Conservation (phyloP, 2,888 invertebrate genomes). For the Plebejus argus region DNA sequence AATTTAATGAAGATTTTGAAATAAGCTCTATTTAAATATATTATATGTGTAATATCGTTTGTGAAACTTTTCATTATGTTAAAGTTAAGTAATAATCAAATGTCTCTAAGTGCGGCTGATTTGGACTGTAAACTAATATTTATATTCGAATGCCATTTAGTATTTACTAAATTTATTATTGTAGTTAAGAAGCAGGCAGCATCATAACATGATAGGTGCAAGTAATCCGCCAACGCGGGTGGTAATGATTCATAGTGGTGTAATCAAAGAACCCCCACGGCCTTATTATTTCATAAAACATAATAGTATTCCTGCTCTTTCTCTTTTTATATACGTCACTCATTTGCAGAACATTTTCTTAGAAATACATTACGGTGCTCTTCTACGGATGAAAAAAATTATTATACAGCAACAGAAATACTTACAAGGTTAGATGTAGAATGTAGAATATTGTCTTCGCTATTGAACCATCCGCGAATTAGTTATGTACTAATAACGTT, state of each 20-base stretch:
- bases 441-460: background rate
- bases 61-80: background rate
- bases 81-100: background rate
- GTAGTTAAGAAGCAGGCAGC: background rate
- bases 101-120: background rate
- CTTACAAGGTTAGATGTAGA: background rate
- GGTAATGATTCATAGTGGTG: conserved; percentile 16
- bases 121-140: too few relatives aligned
- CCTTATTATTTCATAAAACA: background rate
- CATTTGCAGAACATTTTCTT: background rate
- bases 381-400: background rate
- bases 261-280: background rate
- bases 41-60: background rate
- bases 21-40: too few relatives aligned
- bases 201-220: background rate
- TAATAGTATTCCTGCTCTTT: background rate
- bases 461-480: background rate
- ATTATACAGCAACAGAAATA: background rate
- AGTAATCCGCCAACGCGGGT: conserved; percentile 6
- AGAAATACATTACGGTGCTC: background rate
- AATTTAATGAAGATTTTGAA: background rate
- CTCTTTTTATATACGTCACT: background rate
- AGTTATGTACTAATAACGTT: background rate
- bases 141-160: background rate
- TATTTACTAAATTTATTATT: background rate